Evolutionary conservation across 1,140 invertebrate species (phyloP).

Genomic region (Oncopeltus fasciatus): DNA sequence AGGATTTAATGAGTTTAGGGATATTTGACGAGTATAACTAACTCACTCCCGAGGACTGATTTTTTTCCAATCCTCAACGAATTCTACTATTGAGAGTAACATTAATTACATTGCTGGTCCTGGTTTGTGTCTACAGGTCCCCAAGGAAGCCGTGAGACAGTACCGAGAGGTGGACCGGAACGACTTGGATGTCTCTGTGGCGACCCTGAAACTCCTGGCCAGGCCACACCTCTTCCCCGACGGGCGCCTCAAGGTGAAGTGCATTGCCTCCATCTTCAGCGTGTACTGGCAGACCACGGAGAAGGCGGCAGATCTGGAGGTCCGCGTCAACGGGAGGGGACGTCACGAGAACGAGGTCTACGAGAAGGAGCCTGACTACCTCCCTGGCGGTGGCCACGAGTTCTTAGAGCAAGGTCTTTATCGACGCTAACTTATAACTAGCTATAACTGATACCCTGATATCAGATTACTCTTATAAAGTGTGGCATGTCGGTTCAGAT

Average conservation of each 20-base stretch:
- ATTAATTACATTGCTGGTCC: too few species aligned
- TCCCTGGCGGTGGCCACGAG: background rate
- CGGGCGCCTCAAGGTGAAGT: constrained; percentile 44
- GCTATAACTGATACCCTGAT: too few species aligned
- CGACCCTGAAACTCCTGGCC: constrained; percentile 30
- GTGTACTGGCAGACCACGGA: constrained; percentile 46
- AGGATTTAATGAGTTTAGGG: too few species aligned
- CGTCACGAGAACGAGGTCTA: background rate
- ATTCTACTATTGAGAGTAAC: too few species aligned
- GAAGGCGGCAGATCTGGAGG: constrained; percentile 34
- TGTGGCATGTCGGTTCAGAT: too few species aligned
- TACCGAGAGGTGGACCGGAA: constrained; percentile 7
- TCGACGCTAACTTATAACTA: background rate
- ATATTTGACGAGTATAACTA: too few species aligned
- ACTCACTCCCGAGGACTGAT: too few species aligned
- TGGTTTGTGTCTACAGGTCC: too few species aligned
- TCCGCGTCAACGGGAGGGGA: background rate
- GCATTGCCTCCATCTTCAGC: constrained; percentile 43
- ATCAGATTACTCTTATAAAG: too few species aligned
- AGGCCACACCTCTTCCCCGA: constrained; percentile 36
- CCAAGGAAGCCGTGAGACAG: constrained; percentile 13
- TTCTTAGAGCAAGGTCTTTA: background rate
- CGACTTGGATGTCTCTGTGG: constrained; percentile 19
- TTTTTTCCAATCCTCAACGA: too few species aligned
- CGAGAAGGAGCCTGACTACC: background rate